phyloP scores from a whole-genome alignment of 1,140 invertebrate genomes.

The Polyergus mexicanus region DNA sequence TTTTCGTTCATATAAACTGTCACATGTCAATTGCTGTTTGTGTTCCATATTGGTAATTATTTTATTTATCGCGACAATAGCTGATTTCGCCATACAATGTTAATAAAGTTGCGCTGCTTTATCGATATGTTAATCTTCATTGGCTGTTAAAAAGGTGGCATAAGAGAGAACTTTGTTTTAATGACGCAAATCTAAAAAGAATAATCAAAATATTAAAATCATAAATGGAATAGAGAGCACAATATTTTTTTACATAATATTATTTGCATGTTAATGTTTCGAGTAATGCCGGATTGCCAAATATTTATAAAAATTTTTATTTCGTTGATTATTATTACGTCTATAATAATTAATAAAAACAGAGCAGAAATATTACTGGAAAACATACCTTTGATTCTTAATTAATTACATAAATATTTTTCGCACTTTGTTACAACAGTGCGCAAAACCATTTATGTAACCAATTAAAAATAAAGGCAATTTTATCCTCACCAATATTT shows the following conservation, averaged over 20 bases:
- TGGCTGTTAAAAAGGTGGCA: conserved; percentile 26
- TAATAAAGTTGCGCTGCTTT: conserved; percentile 70
- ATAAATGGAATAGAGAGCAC: not conserved
- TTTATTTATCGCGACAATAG: conserved; percentile 63
- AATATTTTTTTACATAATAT: not conserved
- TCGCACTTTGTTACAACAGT: not conserved
- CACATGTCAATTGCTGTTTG: conserved; percentile 40
- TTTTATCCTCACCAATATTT: not conserved
- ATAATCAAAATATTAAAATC: conserved; percentile 3
- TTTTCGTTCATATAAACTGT: conserved; percentile 5
- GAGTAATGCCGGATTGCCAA: not conserved
- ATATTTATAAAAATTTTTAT: not conserved
- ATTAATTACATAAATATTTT: conserved; percentile 23
- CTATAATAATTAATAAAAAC: not conserved
- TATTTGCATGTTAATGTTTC: not conserved
- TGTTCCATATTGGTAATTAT: not conserved
- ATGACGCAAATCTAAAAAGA: not conserved
- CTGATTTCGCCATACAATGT: conserved; percentile 65
- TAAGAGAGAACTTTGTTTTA: not conserved
- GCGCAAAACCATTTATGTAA: not conserved
- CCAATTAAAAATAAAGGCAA: not conserved
- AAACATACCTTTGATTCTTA: conserved; percentile 12
- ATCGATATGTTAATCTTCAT: conserved; percentile 65
- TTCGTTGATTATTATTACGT: not conserved
- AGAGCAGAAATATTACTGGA: not conserved